Evolutionary conservation across 2,113 vertebrate genomes (phyloP), one percentile per base, ranked within the genome.

Genomic region (Acanthisitta chloris): DNA sequence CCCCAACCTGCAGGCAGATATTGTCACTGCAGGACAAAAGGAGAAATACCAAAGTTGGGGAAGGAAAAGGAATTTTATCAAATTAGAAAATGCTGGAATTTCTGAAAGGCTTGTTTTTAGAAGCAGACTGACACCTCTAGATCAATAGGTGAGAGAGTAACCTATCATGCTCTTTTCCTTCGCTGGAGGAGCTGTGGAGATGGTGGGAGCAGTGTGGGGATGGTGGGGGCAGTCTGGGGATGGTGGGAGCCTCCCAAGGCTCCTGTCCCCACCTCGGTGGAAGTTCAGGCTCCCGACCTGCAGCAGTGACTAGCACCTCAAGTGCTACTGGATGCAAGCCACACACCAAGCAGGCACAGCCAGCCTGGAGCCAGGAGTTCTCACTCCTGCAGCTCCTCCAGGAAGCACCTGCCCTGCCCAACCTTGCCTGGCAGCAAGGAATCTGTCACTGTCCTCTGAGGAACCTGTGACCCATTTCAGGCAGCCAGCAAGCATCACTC

Each of bases 211-310:
- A 16, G 59, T 21, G 16, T 20, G 52, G 15, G 6, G n/a, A 16
- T 14, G 59, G 26, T 3, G 69, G 52, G 19, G n/a, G 23, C 38
- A 16, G 59, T 21, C n/a, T n/a, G n/a, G n/a, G n/a, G n/a, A n/a
- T n/a, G n/a, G n/a, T n/a, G n/a, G n/a, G n/a, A n/a, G 16, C 19
- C 54, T n/a, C 14, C 20, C 42, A 38, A 14, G 2, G 3, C n/a
- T 66, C 61, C 45, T 20, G 19, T 45, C 28, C 40, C 28, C 78
- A 29, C 7, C 4, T 12, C 1, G 3, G 11, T 5, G 12, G 42
- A 42, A 23, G 9, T 6, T 21, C 1, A 2, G 29, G n/a, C 57
- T 20, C 29, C 6, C 8, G 2, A 38, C 14, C n/a, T n/a, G n/a
- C 12, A 9, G 29, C 48, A n/a, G 73, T 23, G 31, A 26, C 2